Conservation (phyloP, 2,113 vertebrate species). For the Anoura caudifer region DNA sequence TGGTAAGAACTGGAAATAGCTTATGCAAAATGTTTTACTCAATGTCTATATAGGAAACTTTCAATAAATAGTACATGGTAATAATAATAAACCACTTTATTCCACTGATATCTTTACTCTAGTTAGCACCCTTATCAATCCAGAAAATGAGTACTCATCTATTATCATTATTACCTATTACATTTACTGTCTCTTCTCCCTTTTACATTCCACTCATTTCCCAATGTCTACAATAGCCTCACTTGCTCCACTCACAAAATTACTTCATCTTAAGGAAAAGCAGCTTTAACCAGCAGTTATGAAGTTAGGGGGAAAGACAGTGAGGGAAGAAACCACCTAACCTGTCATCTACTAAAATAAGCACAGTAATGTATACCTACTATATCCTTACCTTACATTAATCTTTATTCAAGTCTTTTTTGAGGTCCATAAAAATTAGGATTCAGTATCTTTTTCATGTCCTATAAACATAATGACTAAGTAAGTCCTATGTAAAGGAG, state of each 20-base stretch:
- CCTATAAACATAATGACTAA: neutral
- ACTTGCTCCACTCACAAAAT: slow-evolving; percentile 17
- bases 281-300: neutral
- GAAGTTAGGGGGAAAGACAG: neutral
- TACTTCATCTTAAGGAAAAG: neutral
- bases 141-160: neutral
- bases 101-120: neutral
- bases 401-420: neutral
- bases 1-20: neutral
- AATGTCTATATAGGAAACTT: neutral
- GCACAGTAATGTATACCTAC: neutral
- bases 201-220: neutral
- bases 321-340: neutral
- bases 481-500: neutral
- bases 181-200: neutral
- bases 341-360: neutral
- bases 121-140: neutral
- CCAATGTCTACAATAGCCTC: neutral
- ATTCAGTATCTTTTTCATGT: neutral
- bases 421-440: neutral
- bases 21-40: neutral
- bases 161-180: neutral
- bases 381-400: neutral
- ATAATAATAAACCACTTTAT: neutral
- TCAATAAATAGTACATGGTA: neutral